Evolutionary conservation across 2,888 invertebrate species (phyloP).

Genomic region (Drosophila quinaria): DNA sequence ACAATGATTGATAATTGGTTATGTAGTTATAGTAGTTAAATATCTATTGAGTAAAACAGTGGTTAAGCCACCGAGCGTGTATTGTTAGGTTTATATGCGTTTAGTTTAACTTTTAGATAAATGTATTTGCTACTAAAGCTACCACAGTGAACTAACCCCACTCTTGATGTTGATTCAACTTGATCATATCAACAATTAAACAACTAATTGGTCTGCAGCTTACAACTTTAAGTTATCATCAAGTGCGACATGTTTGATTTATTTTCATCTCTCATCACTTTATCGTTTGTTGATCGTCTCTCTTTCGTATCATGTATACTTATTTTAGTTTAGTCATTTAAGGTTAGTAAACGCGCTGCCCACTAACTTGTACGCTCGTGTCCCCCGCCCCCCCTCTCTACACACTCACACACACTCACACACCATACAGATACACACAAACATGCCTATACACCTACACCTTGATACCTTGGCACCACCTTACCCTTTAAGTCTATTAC

Average conservation of each 20-base stretch:
- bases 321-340: conserved; percentile 67
- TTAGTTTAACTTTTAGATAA: conserved; percentile 58
- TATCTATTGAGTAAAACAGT: conserved; percentile 1
- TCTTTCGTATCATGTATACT: conserved; percentile 21
- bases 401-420: conserved; percentile 25
- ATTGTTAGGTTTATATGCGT: conserved; percentile 45
- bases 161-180: neutral
- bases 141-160: conserved; percentile 36
- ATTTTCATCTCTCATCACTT: conserved; percentile 41
- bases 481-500: conserved; percentile 20
- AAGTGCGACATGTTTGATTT: conserved; percentile 51
- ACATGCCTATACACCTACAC: conserved; percentile 2
- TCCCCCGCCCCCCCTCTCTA: conserved; percentile 32
- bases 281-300: conserved; percentile 66
- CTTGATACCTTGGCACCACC: conserved; percentile 54
- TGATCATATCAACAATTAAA: conserved; percentile 10
- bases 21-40: conserved; percentile 34
- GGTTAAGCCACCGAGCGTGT: conserved; percentile 21
- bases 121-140: conserved; percentile 48
- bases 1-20: conserved; percentile 13
- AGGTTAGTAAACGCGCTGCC: conserved; percentile 72
- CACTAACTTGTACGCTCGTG: conserved; percentile 68
- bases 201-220: conserved; percentile 54
- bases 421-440: conserved; percentile 20
- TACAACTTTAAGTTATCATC: conserved; percentile 50